Evolutionary conservation across 2,113 vertebrate species (phyloP).

Genomic region (Bambusicola thoracicus): DNA sequence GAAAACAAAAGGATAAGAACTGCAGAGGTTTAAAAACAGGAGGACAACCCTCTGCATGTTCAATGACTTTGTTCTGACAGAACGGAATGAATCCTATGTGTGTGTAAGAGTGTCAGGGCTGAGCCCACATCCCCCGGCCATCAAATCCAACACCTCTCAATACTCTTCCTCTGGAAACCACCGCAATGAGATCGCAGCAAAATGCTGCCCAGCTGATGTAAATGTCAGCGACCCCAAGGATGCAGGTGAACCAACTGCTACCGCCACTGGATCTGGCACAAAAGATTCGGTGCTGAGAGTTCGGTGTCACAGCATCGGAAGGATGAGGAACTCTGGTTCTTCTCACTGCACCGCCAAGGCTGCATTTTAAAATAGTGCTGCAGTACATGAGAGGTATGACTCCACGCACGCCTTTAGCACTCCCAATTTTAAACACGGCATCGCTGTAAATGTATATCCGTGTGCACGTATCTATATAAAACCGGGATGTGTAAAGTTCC

Average conservation of each 20-base stretch:
- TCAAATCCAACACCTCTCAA: not conserved
- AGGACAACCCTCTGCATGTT: not conserved
- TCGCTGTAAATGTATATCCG: not conserved
- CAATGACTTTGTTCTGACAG: not conserved
- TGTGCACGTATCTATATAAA: not conserved
- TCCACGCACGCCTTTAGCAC: not conserved
- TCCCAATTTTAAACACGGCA: not conserved
- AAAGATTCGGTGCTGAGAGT: not conserved
- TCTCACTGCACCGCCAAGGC: not conserved
- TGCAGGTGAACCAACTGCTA: not conserved
- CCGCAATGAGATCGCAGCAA: not conserved
- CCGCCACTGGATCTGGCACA: not conserved
- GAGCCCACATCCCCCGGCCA: not conserved
- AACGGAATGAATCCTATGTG: not conserved
- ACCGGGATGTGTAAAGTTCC: not conserved
- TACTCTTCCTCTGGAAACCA: not conserved
- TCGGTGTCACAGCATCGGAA: not conserved
- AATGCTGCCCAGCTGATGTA: not conserved
- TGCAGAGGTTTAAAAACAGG: not conserved
- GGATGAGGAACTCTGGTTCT: not conserved
- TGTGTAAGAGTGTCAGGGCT: not conserved
- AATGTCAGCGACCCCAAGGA: not conserved
- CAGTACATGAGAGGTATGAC: not conserved
- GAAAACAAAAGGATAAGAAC: not conserved
- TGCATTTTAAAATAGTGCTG: not conserved